A percentile compares a stretch with the other conserved stretches of the same genome.
Evolutionary conservation across 1,140 invertebrate species (phyloP).

Genomic region (Bradynema listronoti): DNA sequence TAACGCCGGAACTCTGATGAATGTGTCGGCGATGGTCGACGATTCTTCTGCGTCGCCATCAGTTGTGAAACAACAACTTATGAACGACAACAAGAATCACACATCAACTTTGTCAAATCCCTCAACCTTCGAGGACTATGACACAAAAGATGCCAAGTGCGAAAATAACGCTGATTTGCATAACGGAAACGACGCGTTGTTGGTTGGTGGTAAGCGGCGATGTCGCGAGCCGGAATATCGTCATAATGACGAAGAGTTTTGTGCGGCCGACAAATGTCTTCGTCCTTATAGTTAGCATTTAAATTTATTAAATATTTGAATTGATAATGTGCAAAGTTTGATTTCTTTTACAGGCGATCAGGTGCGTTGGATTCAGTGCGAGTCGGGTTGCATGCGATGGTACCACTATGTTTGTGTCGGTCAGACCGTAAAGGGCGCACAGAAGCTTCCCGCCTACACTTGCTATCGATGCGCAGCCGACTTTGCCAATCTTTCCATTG

Average conservation of each 20-base stretch:
- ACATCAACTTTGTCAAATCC: not conserved
- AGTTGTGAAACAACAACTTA: too few species aligned
- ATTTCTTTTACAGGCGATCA: conserved; percentile 16
- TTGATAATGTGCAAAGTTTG: conserved; percentile 8
- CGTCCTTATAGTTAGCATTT: conserved; percentile 23
- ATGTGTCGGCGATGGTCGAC: too few species aligned
- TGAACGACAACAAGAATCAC: not conserved
- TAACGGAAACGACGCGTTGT: too few species aligned
- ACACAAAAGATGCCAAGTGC: too few species aligned
- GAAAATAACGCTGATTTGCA: too few species aligned
- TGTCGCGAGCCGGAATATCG: not conserved
- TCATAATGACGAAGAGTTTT: conserved; percentile 17
- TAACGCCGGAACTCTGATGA: not conserved
- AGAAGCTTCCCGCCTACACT: conserved; percentile 22
- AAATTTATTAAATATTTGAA: conserved; percentile 2
- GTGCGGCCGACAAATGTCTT: conserved; percentile 26
- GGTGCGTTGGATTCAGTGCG: conserved; percentile 31
- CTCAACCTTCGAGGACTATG: not conserved
- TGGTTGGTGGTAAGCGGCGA: conserved; percentile 6
- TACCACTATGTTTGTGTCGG: conserved; percentile 31
- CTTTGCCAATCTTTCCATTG: not conserved
- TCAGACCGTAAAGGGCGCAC: conserved; percentile 21
- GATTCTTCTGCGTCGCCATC: too few species aligned
- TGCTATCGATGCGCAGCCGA: conserved; percentile 18
- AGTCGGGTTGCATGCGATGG: conserved; percentile 18